These are phyloP conservation scores for Cervus canadensis DNA, from an alignment of 2,113 vertebrate genomes.

Conservation along the genomic window DNA sequence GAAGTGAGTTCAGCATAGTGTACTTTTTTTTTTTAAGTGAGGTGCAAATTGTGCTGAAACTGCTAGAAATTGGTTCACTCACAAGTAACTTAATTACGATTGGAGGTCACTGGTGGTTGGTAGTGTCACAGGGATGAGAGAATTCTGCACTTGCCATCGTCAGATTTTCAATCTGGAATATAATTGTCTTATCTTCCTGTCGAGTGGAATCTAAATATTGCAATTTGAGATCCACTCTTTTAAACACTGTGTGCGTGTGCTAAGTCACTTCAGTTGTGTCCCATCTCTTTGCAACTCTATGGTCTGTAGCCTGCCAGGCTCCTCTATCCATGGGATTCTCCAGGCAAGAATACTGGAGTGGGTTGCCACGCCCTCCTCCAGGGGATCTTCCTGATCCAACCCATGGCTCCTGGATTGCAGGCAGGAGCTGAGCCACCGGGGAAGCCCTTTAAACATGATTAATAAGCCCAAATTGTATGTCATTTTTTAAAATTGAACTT, in stretches of 20 bases:
- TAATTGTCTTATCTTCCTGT: background rate
- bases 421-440: background rate
- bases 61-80: background rate
- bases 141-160: background rate
- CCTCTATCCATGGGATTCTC: background rate
- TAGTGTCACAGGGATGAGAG: background rate
- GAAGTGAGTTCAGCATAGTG: background rate
- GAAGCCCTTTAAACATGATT: background rate
- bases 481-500: background rate
- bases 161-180: background rate
- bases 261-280: background rate
- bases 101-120: background rate
- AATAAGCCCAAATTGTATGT: background rate
- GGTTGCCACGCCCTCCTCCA: background rate
- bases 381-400: background rate
- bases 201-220: background rate
- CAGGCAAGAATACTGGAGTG: background rate
- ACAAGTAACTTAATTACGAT: background rate
- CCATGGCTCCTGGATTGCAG: background rate
- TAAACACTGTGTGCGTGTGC: background rate
- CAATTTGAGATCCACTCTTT: background rate
- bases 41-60: background rate
- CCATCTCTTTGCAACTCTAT: background rate
- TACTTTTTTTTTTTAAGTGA: background rate
- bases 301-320: background rate